Percentiles rank a stretch among this genome's conserved stretches.
These are phyloP conservation scores for Phenganax marumi DNA, from an alignment of 92 coral and sea anemone species.

Conservation along the genomic window DNA sequence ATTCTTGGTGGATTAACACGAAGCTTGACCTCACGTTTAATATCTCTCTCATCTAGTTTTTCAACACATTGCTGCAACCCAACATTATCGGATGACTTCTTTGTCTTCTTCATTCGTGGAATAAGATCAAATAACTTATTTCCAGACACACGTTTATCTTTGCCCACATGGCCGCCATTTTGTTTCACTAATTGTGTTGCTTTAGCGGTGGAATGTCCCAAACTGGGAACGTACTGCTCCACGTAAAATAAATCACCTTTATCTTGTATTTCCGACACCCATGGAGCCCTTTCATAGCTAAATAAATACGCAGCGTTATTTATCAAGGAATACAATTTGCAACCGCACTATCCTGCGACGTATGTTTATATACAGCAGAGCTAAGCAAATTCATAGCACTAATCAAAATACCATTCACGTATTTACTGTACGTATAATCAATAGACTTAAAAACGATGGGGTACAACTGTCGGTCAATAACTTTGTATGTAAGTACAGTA, in stretches of 20 bases:
- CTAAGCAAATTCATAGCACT: neutral
- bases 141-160: conserved; percentile 75
- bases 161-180: conserved; percentile 43
- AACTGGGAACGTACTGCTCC: conserved; percentile 66
- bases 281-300: conserved; percentile 92
- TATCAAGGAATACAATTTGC: neutral
- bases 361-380: neutral
- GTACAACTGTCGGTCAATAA: neutral
- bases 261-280: conserved; percentile 88
- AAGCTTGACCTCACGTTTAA: conserved; percentile 72
- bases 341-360: neutral
- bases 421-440: neutral
- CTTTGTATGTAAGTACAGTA: neutral
- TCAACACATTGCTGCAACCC: conserved; percentile 43
- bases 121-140: conserved; percentile 73
- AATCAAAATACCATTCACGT: conserved; percentile 6
- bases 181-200: conserved; percentile 62
- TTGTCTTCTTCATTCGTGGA: conserved; percentile 69
- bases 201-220: conserved; percentile 59
- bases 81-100: conserved; percentile 60
- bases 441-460: neutral
- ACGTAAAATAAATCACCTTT: conserved; percentile 94
- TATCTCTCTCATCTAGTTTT: conserved; percentile 42
- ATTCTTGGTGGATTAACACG: conserved; percentile 83
- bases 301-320: neutral